These are phyloP conservation scores for Ataeniobius toweri DNA, from an alignment of 2,797 vertebrate genomes.

Conservation along the genomic window DNA sequence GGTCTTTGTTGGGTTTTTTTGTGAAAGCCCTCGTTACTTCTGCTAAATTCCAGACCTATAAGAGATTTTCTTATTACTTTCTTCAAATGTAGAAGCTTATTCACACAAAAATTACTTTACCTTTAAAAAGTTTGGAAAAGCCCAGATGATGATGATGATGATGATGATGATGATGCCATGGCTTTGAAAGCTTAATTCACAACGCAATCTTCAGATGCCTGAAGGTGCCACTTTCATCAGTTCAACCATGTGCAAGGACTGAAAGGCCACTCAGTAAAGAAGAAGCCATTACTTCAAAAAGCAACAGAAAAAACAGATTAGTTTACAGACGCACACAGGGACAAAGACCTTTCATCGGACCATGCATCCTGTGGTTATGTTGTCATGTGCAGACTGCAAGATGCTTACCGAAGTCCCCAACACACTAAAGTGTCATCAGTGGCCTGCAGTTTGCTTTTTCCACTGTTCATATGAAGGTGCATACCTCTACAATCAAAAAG, in stretches of 20 bases:
- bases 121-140: no score
- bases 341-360: neutral
- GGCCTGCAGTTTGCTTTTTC: neutral
- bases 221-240: neutral
- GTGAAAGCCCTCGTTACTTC: neutral
- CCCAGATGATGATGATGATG: no score
- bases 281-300: neutral
- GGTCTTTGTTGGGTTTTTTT: neutral
- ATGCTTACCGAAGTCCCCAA: neutral
- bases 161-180: no score
- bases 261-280: neutral
- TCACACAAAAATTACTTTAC: no score
- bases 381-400: neutral
- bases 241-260: neutral
- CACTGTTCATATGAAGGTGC: neutral
- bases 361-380: neutral
- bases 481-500: neutral
- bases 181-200: no score
- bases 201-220: neutral
- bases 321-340: neutral
- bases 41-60: neutral
- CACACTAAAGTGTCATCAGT: neutral
- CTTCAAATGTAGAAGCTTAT: neutral
- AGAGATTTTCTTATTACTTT: neutral
- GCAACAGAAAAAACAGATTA: neutral